These are phyloP conservation scores for Pluvialis apricaria DNA, from an alignment of 2,113 vertebrate genomes.

Conservation along the genomic window DNA sequence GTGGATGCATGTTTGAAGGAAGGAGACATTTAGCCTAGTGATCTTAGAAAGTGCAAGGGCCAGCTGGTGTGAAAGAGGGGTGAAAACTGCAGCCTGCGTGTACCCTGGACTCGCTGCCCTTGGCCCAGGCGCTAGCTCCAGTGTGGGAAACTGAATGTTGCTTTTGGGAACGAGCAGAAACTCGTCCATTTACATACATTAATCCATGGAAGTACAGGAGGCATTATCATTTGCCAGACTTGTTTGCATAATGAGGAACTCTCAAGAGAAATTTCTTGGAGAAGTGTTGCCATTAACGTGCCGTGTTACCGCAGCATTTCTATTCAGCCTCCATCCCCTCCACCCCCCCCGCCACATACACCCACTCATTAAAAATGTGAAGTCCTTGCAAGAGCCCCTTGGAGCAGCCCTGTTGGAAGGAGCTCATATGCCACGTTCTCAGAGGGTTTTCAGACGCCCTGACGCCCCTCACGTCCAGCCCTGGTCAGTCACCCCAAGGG, in stretches of 20 bases:
- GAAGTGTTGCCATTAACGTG: background rate
- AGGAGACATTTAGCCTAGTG: background rate
- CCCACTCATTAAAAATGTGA: background rate
- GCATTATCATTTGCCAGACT: constrained; percentile 49
- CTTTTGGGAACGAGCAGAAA: constrained; percentile 9
- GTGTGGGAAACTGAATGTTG: background rate
- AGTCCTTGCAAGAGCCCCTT: background rate
- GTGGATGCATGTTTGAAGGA: background rate
- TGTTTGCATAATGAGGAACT: constrained; percentile 61
- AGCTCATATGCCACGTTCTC: background rate
- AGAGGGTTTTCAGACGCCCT: background rate
- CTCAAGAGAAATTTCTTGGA: constrained; percentile 41
- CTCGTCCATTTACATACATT: constrained; percentile 47
- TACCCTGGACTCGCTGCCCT: background rate
- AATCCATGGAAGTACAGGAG: constrained; percentile 45
- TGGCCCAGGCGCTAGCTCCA: background rate
- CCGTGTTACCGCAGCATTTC: background rate
- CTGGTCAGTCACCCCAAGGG: background rate
- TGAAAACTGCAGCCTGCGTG: background rate
- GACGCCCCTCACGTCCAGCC: background rate
- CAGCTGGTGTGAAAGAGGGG: background rate
- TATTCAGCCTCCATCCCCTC: background rate
- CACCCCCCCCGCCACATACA: background rate
- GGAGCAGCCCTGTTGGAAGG: background rate
- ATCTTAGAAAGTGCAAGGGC: background rate